phyloP scores from a whole-genome alignment of 2,113 vertebrate species.

The Gallinago jamesoni region DNA sequence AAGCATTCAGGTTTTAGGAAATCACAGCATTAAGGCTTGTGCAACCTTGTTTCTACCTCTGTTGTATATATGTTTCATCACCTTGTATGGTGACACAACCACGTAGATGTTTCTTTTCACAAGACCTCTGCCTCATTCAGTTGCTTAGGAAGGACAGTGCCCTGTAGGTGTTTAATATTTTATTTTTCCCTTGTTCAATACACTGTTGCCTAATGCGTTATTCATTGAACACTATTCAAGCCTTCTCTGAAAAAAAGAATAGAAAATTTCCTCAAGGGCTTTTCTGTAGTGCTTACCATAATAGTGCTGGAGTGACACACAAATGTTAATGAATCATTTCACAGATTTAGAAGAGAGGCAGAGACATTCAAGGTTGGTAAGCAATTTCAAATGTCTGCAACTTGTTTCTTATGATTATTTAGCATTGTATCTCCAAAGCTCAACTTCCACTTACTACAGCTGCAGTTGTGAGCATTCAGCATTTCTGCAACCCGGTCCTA shows the following conservation, averaged over 20 bases:
- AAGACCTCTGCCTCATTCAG: background rate
- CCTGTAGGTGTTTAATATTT: constrained; percentile 23
- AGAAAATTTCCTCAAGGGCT: constrained; percentile 22
- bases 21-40: background rate
- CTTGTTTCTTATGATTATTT: background rate
- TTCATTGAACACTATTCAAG: background rate
- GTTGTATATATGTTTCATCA: background rate
- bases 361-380: background rate
- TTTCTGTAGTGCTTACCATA: background rate
- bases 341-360: background rate
- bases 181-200: background rate
- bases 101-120: background rate
- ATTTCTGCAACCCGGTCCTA: background rate
- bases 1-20: background rate
- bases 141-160: constrained; percentile 1
- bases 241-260: background rate
- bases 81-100: background rate
- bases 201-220: background rate
- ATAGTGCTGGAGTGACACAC: background rate
- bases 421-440: background rate
- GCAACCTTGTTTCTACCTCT: background rate
- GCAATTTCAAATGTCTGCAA: background rate
- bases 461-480: background rate
- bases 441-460: background rate
- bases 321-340: constrained; percentile 8